Evolutionary conservation across 2,113 vertebrate species (phyloP), one percentile per base, ranked within the genome.

Genomic region (Xerus inauris): DNA sequence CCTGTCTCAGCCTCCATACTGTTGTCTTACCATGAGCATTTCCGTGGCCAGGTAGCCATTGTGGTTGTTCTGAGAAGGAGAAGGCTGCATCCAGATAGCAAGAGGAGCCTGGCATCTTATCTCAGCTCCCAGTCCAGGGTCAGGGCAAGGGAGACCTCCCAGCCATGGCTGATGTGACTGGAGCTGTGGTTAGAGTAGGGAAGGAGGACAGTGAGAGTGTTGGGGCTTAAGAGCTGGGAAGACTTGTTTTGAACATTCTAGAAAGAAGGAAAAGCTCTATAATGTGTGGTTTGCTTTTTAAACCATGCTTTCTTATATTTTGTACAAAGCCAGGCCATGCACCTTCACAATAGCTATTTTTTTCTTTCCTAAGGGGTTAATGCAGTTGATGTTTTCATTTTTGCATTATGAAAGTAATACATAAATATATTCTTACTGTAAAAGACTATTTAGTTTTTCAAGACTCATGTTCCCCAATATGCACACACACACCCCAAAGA

Each of bases 71-170:
- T 5, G 14, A 8, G 26, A 32, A 42, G 17, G 10, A 8, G 45
- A 8, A 42, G 14, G 14, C 59, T 26, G 59, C 13, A 0, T 14
- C 30, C 1, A 0, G 1, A 0, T 0, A 12, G 30, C n/a, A 0
- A 30, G 49, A 47, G 20, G 38, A 40, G 17, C 24, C 5, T 0
- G 0, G 11, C 10, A 0, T 13, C 42, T 6, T 65, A 51, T 47
- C 28, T 51, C 11, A 2, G 24, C 45, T 40, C n/a, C 4, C 8
- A 64, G 64, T 5, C n/a, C 26, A 47, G 4, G 3, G 51, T 14
- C 3, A 3, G 47, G 49, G 45, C 1, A 0, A 4, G 24, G 13
- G 51, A 40, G 16, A 6, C 4, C 30, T 92, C 30, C 42, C 3
- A 17, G 30, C 28, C 28, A 3, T 11, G 49, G 72, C 30, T 3